A percentile compares a stretch with the other conserved stretches of the same genome.
phyloP scores from a whole-genome alignment of 1,140 invertebrate species.

The Anastrepha obliqua region DNA sequence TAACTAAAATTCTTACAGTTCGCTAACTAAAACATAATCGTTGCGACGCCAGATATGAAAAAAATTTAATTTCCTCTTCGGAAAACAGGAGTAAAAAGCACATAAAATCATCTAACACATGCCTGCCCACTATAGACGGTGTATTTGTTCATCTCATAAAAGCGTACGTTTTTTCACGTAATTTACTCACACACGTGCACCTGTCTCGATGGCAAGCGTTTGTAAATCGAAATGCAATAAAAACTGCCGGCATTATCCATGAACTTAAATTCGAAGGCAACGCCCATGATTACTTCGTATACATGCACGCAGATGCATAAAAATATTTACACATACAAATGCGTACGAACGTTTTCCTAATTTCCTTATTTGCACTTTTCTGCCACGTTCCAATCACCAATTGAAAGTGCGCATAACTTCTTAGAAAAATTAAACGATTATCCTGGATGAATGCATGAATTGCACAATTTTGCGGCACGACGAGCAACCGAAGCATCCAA shows the following conservation, averaged over 20 bases:
- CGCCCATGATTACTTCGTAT: background rate
- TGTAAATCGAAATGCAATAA: background rate
- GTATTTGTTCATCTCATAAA: too few species aligned
- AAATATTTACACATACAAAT: background rate
- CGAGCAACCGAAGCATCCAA: background rate
- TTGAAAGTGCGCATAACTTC: conserved; percentile 45
- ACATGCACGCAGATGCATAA: background rate
- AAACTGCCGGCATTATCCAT: background rate
- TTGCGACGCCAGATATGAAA: too few species aligned
- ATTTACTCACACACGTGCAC: background rate
- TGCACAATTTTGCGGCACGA: conserved; percentile 23
- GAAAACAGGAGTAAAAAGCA: too few species aligned
- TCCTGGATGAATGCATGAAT: conserved; percentile 30
- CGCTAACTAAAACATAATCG: too few species aligned
- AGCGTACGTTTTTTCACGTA: too few species aligned
- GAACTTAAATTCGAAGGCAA: background rate
- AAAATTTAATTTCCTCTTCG: too few species aligned
- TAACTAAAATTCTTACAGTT: too few species aligned
- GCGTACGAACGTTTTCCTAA: background rate
- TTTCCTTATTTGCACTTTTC: conserved; percentile 39
- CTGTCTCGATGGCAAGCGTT: background rate
- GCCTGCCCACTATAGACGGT: too few species aligned
- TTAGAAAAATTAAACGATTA: conserved; percentile 31
- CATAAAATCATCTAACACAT: too few species aligned
- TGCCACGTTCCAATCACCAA: conserved; percentile 48